Conservation (phyloP, 1,140 invertebrate species). For the Drosophila tani region DNA sequence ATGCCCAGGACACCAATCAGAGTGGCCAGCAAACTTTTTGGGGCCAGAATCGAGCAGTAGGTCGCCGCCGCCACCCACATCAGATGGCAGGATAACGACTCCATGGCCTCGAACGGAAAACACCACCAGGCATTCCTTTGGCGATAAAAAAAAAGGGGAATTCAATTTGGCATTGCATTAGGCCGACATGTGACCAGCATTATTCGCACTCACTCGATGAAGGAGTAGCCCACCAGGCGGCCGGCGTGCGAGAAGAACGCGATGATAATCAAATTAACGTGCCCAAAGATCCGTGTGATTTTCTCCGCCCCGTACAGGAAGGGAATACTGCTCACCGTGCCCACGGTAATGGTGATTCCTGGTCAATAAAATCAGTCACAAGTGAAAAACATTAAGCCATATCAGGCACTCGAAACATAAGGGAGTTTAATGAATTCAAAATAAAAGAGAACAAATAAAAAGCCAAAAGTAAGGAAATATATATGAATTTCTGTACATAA, state of each 20-base stretch:
- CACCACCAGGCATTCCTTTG: slow-evolving; percentile 93
- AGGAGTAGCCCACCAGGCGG: slow-evolving; percentile 92
- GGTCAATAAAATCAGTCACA: background rate
- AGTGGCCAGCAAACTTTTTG: slow-evolving; percentile 92
- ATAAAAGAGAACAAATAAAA: too few relatives aligned
- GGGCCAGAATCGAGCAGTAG: slow-evolving; percentile 92
- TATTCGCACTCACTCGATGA: slow-evolving; percentile 89
- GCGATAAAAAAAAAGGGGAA: slow-evolving; percentile 10
- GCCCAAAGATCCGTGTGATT: slow-evolving; percentile 92
- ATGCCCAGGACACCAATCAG: slow-evolving; percentile 93
- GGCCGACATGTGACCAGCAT: slow-evolving; percentile 28
- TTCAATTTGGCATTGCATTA: slow-evolving; percentile 61
- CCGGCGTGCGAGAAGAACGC: slow-evolving; percentile 93
- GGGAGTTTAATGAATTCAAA: too few relatives aligned
- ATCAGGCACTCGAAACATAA: background rate
- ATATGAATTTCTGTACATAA: too few relatives aligned
- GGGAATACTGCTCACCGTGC: slow-evolving; percentile 91
- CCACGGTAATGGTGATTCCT: slow-evolving; percentile 92
- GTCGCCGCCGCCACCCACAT: slow-evolving; percentile 96
- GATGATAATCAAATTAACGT: slow-evolving; percentile 92
- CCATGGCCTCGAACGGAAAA: slow-evolving; percentile 94
- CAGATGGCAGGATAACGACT: slow-evolving; percentile 93
- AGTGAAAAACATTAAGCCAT: background rate
- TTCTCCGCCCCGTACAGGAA: slow-evolving; percentile 92
- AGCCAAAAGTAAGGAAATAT: too few relatives aligned